Conservation (phyloP, 2,797 vertebrate species). For the Scarus forsteni region DNA sequence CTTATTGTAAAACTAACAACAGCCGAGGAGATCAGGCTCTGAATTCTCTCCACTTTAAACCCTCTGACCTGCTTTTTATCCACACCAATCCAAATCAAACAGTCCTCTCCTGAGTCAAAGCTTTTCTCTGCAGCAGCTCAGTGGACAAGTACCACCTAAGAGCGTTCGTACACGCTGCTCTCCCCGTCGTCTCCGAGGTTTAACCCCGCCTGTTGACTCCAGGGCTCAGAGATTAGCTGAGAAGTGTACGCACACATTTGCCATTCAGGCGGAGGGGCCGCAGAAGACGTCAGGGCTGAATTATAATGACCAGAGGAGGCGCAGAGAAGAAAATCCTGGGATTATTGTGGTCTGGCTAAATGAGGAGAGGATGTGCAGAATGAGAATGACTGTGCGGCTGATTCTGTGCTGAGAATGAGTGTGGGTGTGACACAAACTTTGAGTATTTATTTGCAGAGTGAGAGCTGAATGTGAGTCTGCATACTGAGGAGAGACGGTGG, state of each 20-base stretch:
- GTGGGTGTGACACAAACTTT: constrained; percentile 34
- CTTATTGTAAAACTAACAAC: not conserved
- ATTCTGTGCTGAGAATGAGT: constrained; percentile 42
- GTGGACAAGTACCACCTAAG: constrained; percentile 59
- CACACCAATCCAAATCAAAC: constrained; percentile 66
- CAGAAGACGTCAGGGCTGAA: constrained; percentile 53
- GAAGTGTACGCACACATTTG: constrained; percentile 64
- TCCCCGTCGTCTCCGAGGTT: constrained; percentile 62
- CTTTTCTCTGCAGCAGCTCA: constrained; percentile 45
- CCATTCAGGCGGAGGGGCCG: constrained; percentile 56
- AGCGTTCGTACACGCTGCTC: constrained; percentile 42
- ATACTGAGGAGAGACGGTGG: constrained; percentile 29
- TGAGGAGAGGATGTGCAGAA: constrained; percentile 51
- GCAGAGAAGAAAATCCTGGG: constrained; percentile 65
- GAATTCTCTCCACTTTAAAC: constrained; percentile 37
- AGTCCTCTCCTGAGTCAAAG: constrained; percentile 50
- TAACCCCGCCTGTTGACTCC: constrained; percentile 77
- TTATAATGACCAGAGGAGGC: constrained; percentile 72
- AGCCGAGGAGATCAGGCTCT: constrained; percentile 9
- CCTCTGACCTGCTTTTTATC: constrained; percentile 42
- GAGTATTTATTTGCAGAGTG: constrained; percentile 39
- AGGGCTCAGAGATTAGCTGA: constrained; percentile 64
- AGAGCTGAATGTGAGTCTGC: constrained; percentile 23
- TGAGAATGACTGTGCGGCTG: constrained; percentile 45
- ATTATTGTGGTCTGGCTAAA: constrained; percentile 65